Conservation (phyloP, 2,113 vertebrate species). For the Romanogobio albipinnatus region DNA sequence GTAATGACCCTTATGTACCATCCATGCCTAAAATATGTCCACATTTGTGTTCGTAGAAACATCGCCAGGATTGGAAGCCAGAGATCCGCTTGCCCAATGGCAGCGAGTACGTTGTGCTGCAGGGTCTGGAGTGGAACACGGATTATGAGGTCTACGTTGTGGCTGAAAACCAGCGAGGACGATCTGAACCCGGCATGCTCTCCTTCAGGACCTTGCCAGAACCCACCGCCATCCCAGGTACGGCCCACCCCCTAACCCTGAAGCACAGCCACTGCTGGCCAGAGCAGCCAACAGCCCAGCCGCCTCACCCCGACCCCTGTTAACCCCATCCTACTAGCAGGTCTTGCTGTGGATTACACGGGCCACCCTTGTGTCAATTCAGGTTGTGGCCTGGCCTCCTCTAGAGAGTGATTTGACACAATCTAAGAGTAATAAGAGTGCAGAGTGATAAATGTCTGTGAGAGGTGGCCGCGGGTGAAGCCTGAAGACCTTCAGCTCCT, state of each 20-base stretch:
- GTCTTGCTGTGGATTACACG: conserved; percentile 46
- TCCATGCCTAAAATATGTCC: not conserved
- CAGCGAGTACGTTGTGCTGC: conserved; percentile 87
- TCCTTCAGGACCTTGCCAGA: conserved; percentile 85
- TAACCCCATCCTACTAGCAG: conserved; percentile 40
- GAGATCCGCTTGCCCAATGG: conserved; percentile 84
- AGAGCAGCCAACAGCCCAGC: conserved; percentile 44
- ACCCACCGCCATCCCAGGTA: conserved; percentile 95
- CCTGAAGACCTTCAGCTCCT: conserved; percentile 46
- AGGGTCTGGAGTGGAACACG: conserved; percentile 90
- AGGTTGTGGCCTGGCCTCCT: conserved; percentile 47
- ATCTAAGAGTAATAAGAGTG: conserved; percentile 39
- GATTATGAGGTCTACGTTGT: conserved; percentile 92
- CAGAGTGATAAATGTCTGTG: conserved; percentile 24
- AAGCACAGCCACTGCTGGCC: conserved; percentile 48
- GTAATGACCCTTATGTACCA: not conserved
- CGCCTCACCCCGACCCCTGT: conserved; percentile 20
- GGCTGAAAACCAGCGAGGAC: conserved; percentile 93
- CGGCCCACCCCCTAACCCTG: conserved; percentile 16
- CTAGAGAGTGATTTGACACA: conserved; percentile 36
- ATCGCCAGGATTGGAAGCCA: conserved; percentile 88
- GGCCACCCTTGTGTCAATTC: conserved; percentile 38
- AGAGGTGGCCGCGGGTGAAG: conserved; percentile 42
- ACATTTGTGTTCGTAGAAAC: conserved; percentile 74
- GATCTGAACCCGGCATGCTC: conserved; percentile 82